Evolutionary conservation across 2,113 vertebrate species (phyloP).

Genomic region (Phaethornis superciliosus): DNA sequence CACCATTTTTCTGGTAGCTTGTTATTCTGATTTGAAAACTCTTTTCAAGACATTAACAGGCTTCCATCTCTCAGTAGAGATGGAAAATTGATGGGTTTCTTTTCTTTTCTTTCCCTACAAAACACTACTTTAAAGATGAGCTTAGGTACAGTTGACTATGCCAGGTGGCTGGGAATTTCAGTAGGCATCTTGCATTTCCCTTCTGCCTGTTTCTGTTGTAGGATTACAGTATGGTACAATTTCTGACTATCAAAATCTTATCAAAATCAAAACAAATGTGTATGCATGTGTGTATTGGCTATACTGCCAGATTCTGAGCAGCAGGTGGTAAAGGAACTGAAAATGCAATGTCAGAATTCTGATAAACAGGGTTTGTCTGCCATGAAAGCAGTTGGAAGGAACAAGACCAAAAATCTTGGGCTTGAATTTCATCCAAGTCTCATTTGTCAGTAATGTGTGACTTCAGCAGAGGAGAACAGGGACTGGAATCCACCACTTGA

Average conservation of each 20-base stretch:
- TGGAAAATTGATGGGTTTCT: not conserved
- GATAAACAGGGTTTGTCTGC: not conserved
- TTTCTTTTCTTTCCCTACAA: not conserved
- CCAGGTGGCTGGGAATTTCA: not conserved
- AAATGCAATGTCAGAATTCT: constrained; percentile 10
- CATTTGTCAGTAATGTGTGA: not conserved
- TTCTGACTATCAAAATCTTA: constrained; percentile 7
- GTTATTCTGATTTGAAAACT: not conserved
- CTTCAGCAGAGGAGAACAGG: not conserved
- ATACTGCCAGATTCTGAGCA: not conserved
- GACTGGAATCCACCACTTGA: not conserved
- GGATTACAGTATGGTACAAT: not conserved
- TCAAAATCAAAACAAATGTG: not conserved
- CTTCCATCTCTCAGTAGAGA: not conserved
- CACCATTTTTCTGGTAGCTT: not conserved
- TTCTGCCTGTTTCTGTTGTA: not conserved
- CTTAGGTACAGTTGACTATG: not conserved
- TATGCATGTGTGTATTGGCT: not conserved
- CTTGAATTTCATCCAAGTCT: constrained; percentile 13
- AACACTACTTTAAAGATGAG: not conserved
- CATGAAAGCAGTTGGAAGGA: not conserved
- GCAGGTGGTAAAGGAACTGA: not conserved
- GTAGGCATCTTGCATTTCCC: not conserved
- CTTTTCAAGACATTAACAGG: not conserved
- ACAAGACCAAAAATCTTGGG: not conserved